Conservation (phyloP, 2,888 invertebrate genomes). For the Siphonodentalium dalli region DNA sequence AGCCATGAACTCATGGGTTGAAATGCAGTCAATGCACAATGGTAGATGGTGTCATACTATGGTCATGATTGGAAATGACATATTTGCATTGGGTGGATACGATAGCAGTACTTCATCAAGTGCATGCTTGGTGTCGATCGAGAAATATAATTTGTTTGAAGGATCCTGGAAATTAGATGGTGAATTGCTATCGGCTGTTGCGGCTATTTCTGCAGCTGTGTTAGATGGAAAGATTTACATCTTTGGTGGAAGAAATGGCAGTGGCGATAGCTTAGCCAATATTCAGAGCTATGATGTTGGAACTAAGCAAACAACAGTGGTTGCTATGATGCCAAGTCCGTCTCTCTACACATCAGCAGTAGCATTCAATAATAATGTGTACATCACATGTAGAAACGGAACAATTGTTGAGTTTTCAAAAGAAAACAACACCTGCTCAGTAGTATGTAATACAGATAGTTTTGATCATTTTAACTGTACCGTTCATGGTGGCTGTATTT, state of each 20-base stretch:
- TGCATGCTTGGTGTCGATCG: conserved; percentile 29
- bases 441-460: too few relatives aligned
- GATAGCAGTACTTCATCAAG: conserved; percentile 33
- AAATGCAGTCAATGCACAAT: conserved; percentile 34
- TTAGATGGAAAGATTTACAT: conserved; percentile 32
- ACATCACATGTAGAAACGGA: too few relatives aligned
- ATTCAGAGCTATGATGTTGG: conserved; percentile 31
- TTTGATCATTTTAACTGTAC: too few relatives aligned
- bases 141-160: conserved; percentile 32
- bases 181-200: conserved; percentile 31
- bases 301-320: conserved; percentile 29
- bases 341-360: too few relatives aligned
- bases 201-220: conserved; percentile 30
- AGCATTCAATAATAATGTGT: too few relatives aligned
- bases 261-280: conserved; percentile 31
- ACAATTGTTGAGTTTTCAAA: too few relatives aligned
- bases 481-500: too few relatives aligned
- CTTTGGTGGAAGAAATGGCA: conserved; percentile 34
- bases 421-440: too few relatives aligned
- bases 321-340: conserved; percentile 32
- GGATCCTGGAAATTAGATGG: conserved; percentile 35
- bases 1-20: too few relatives aligned
- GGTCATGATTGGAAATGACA: conserved; percentile 28
- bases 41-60: conserved; percentile 31
- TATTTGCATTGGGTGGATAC: conserved; percentile 34